Evolutionary conservation across 2,113 vertebrate species (phyloP).

Genomic region (Apodemus sylvaticus): DNA sequence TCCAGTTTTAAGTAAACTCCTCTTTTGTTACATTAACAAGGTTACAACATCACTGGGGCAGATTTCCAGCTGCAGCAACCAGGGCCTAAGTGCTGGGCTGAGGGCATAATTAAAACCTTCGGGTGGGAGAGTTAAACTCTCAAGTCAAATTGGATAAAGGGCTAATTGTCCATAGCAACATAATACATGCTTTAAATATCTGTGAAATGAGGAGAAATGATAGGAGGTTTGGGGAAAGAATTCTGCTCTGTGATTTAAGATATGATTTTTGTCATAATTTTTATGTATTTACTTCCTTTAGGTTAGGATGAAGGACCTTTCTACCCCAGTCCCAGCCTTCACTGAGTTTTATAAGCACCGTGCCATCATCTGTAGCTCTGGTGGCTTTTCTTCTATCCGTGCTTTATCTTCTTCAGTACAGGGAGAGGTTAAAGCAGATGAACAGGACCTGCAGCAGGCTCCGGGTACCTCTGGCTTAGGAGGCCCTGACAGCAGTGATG

Average conservation of each 20-base stretch:
- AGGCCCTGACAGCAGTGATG: not conserved
- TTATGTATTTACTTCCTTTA: not conserved
- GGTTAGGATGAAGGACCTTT: conserved; percentile 42
- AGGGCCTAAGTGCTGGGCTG: conserved; percentile 82
- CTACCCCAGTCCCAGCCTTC: accelerated
- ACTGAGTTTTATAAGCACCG: not conserved
- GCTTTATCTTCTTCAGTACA: not conserved
- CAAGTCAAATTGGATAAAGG: conserved; percentile 88
- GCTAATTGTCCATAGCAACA: conserved; percentile 89
- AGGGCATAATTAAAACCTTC: conserved; percentile 89
- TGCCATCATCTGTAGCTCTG: not conserved
- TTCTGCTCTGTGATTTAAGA: conserved; percentile 49
- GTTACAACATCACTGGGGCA: conserved; percentile 90
- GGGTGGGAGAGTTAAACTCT: conserved; percentile 85
- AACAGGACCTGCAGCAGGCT: not conserved
- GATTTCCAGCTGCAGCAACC: conserved; percentile 89
- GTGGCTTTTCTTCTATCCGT: not conserved
- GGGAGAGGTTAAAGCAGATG: conserved; percentile 52
- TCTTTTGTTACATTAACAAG: conserved; percentile 94
- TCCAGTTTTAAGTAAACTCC: conserved; percentile 93
- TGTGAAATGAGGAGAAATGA: conserved; percentile 86
- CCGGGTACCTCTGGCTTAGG: conserved; percentile 19
- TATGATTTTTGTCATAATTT: conserved; percentile 33
- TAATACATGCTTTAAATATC: conserved; percentile 85
- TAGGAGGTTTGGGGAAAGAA: conserved; percentile 22